Evolutionary conservation across 2,888 invertebrate genomes (phyloP).

Genomic region (Coelogynopora nodosa): DNA sequence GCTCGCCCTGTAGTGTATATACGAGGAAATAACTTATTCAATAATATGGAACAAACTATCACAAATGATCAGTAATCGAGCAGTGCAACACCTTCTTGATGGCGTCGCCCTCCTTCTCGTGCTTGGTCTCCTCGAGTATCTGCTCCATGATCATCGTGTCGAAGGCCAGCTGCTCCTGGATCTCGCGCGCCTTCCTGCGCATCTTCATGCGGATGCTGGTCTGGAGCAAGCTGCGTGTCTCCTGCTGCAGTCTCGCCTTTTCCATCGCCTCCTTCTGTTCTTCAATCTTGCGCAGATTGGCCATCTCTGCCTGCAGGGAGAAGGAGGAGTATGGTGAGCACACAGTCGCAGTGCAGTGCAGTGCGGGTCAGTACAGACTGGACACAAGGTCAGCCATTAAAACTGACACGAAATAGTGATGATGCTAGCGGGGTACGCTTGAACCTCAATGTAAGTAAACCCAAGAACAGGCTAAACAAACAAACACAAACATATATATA

Average conservation of each 20-base stretch:
- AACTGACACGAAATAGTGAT: too few relatives aligned
- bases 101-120: slow-evolving; percentile 57
- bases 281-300: slow-evolving; percentile 56
- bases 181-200: slow-evolving; percentile 57
- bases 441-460: too few relatives aligned
- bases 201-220: slow-evolving; percentile 56
- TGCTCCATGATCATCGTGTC: slow-evolving; percentile 60
- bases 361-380: too few relatives aligned
- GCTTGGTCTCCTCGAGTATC: slow-evolving; percentile 57
- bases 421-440: too few relatives aligned
- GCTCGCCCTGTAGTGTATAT: too few relatives aligned
- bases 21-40: too few relatives aligned
- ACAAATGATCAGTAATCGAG: too few relatives aligned
- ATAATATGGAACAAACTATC: too few relatives aligned
- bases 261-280: slow-evolving; percentile 56
- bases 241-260: slow-evolving; percentile 55
- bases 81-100: slow-evolving; percentile 61
- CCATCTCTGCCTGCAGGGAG: slow-evolving; percentile 42
- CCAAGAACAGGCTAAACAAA: too few relatives aligned
- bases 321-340: not conserved
- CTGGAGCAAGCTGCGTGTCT: slow-evolving; percentile 56
- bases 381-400: too few relatives aligned
- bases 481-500: too few relatives aligned
- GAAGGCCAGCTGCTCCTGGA: slow-evolving; percentile 61
- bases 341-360: not conserved